Evolutionary conservation across 2,797 vertebrate species (phyloP), one percentile per base, ranked within the genome.

Genomic region (Lophotriccus pileatus): DNA sequence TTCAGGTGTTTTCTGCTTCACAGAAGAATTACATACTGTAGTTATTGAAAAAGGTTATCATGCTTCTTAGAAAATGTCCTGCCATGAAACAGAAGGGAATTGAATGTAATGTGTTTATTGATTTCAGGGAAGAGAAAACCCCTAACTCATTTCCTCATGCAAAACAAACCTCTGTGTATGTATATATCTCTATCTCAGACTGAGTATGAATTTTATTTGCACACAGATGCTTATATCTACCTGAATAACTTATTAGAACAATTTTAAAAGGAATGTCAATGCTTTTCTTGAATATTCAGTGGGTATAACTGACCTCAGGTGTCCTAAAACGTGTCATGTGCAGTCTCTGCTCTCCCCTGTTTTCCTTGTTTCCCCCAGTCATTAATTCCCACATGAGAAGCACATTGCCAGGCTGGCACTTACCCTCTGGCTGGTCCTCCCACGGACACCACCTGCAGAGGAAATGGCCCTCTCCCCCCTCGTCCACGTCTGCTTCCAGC

Each of bases 391-490:
- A 8, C 0, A 2, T 3, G 18, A 79, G 68, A 62, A 52, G 63
- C 7, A 62, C 3, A 2, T 81, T 41, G 25, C 28, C 74, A 49
- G 32, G 60, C 60, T 73, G 60, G 41, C 75, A 84, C 98, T 97
- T 95, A 99, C 99, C 99, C 99, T 98, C 99, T 98, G 18, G 97
- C 98, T 83, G 98, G 98, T 97, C 98, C 99, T 95, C 99, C 99
- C 14, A 99, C 99, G 82, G 99, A 99, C 95, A 99, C 99, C 87
- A 99, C 99, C 97, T 99, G 99, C 58, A 99, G 94, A 81, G 99
- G 98, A 93, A 99, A 98, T 30, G 98, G 97, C 80, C 98, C 98
- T 91, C 99, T 98, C 59, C 98, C 98, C 47, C 99, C 99, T 43
- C 98, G 98, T 88, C 98, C 98, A 87, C 98, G 98, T 83, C 98